phyloP scores from a whole-genome alignment of 2,888 invertebrate species.

The Dorcus parallelipipedus region DNA sequence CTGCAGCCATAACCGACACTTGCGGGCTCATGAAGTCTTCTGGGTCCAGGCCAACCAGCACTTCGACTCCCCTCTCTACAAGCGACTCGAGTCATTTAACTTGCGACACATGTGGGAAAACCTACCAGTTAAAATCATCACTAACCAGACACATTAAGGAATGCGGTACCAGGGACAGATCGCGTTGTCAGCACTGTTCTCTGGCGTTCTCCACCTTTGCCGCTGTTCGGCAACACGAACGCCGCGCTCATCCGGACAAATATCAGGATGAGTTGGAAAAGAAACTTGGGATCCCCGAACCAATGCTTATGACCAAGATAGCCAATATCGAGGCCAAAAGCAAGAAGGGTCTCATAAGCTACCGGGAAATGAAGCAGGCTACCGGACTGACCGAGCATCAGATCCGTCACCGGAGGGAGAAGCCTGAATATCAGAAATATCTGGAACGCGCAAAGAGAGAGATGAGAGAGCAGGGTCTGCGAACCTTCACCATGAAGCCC shows the following conservation, averaged over 20 bases:
- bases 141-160: conserved; percentile 9
- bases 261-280: conserved; percentile 10
- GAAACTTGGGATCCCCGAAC: conserved; percentile 6
- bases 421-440: conserved; percentile 11
- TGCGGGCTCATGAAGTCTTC: too few species aligned
- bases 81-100: too few species aligned
- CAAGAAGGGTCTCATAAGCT: not conserved
- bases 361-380: conserved; percentile 8
- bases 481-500: too few species aligned
- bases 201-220: conserved; percentile 1
- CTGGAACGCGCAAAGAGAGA: conserved; percentile 7
- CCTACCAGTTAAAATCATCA: conserved; percentile 4
- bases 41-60: too few species aligned
- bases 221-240: conserved; percentile 7
- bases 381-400: conserved; percentile 18
- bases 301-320: conserved; percentile 5
- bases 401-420: conserved; percentile 12
- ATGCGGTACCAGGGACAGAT: conserved; percentile 12
- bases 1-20: too few species aligned
- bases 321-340: conserved; percentile 13
- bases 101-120: too few species aligned
- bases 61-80: too few species aligned
- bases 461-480: not conserved
- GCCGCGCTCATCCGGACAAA: conserved; percentile 3
- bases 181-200: conserved; percentile 8